A percentile compares a stretch with the other conserved stretches of the same genome.
These are phyloP conservation scores for Trachymyrmex septentrionalis DNA, from an alignment of 1,140 invertebrate genomes.

Conservation along the genomic window DNA sequence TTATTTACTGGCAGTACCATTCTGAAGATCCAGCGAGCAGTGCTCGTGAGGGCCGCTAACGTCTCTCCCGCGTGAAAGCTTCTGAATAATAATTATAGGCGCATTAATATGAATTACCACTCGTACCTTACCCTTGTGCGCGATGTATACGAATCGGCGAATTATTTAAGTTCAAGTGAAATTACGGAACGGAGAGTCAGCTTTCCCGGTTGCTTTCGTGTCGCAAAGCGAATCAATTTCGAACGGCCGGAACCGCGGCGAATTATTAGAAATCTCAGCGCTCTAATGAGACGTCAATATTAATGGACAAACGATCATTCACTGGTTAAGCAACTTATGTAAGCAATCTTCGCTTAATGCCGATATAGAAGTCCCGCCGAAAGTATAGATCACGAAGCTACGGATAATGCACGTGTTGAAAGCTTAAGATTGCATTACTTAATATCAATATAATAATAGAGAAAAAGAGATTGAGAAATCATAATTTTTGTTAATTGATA, in stretches of 20 bases:
- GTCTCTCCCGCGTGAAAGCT: conserved; percentile 24
- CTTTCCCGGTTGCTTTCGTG: not conserved
- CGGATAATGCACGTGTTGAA: conserved; percentile 18
- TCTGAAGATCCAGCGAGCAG: conserved; percentile 31
- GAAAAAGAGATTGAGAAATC: not conserved
- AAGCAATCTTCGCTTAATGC: conserved; percentile 48
- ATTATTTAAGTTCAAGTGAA: conserved; percentile 27
- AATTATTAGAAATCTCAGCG: conserved; percentile 48
- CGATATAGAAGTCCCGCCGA: conserved; percentile 24
- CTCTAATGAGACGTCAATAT: conserved; percentile 53
- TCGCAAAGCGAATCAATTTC: conserved; percentile 50
- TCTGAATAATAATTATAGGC: conserved; percentile 48
- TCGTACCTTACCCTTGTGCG: not conserved
- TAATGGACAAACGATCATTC: conserved; percentile 49
- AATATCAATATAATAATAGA: not conserved
- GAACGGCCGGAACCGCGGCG: conserved; percentile 31
- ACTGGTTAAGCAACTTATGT: conserved; percentile 40
- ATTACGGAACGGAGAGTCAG: conserved; percentile 12
- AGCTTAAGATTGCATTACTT: conserved; percentile 1
- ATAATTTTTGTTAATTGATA: not conserved
- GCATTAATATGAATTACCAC: conserved; percentile 48
- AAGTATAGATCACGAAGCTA: conserved; percentile 33
- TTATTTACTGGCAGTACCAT: conserved; percentile 61
- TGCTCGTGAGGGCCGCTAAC: conserved; percentile 21
- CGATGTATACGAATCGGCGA: conserved; percentile 7